These are phyloP conservation scores for Mesorhabditis spiculigera DNA, from an alignment of 2,888 invertebrate species.

Conservation along the genomic window DNA sequence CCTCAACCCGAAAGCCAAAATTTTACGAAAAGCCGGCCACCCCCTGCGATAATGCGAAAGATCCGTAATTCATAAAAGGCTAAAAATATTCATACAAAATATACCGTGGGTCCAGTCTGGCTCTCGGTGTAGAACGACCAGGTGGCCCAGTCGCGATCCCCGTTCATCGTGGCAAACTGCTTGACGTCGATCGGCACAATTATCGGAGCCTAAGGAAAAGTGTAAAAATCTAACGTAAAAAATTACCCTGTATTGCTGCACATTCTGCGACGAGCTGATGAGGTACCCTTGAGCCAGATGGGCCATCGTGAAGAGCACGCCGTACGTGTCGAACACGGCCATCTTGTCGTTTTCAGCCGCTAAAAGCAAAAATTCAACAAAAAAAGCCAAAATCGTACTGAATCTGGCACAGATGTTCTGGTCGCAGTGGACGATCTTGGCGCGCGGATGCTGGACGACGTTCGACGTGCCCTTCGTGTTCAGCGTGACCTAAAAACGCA, in stretches of 20 bases:
- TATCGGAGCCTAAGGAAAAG: conserved; percentile 16
- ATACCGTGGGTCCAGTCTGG: conserved; percentile 21
- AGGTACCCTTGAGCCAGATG: conserved; percentile 41
- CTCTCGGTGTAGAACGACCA: conserved; percentile 48
- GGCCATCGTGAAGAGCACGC: conserved; percentile 53
- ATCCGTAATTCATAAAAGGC: too few species aligned
- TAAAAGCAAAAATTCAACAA: background rate
- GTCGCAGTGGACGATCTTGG: conserved; percentile 60
- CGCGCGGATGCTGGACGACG: conserved; percentile 59
- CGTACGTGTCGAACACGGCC: conserved; percentile 49
- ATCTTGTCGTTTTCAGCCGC: conserved; percentile 30
- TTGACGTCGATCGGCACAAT: background rate
- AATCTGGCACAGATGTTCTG: conserved; percentile 59
- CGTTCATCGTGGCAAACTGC: background rate
- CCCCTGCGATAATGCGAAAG: too few species aligned
- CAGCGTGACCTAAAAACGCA: conserved; percentile 53
- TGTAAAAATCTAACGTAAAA: too few species aligned
- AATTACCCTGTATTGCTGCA: conserved; percentile 18
- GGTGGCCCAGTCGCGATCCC: conserved; percentile 56
- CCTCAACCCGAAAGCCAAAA: too few species aligned
- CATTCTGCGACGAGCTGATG: conserved; percentile 17
- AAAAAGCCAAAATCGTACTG: conserved; percentile 31
- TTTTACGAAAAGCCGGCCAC: too few species aligned
- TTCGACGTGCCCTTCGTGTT: conserved; percentile 58
- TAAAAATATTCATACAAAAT: too few species aligned